phyloP scores from a whole-genome alignment of 2,797 vertebrate species.

The Eptatretus atami region DNA sequence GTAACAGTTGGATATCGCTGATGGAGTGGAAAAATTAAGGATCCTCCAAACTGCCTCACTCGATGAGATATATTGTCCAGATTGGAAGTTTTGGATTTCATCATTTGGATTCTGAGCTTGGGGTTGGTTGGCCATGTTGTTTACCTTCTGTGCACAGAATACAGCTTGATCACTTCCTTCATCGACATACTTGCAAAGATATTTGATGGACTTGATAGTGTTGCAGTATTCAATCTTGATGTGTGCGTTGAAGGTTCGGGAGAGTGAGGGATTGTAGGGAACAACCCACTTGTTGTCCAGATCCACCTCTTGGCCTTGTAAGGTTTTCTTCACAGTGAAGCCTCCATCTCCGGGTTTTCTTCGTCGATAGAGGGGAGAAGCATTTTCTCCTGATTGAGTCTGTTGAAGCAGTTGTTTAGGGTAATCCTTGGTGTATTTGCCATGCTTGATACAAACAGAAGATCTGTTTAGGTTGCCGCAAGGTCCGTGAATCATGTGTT shows the following conservation, averaged over 20 bases:
- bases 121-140: too few species aligned
- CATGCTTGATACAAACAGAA: too few species aligned
- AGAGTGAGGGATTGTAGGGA: not conserved
- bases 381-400: not conserved
- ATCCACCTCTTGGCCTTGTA: not conserved
- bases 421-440: too few species aligned
- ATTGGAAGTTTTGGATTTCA: not conserved
- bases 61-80: not conserved
- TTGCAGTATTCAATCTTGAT: not conserved
- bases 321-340: not conserved
- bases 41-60: not conserved
- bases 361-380: not conserved
- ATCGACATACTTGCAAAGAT: not conserved
- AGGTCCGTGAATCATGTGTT: too few species aligned
- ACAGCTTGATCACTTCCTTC: not conserved
- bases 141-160: not conserved
- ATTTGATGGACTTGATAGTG: not conserved
- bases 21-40: not conserved
- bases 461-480: too few species aligned
- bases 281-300: not conserved
- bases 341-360: not conserved
- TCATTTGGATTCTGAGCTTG: too few species aligned
- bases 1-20: too few species aligned
- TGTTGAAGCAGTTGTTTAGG: not conserved
- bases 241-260: not conserved